Base-by-base conservation (phyloP, 1,140 invertebrate species). In the Scaptomyza graminum region DNA sequence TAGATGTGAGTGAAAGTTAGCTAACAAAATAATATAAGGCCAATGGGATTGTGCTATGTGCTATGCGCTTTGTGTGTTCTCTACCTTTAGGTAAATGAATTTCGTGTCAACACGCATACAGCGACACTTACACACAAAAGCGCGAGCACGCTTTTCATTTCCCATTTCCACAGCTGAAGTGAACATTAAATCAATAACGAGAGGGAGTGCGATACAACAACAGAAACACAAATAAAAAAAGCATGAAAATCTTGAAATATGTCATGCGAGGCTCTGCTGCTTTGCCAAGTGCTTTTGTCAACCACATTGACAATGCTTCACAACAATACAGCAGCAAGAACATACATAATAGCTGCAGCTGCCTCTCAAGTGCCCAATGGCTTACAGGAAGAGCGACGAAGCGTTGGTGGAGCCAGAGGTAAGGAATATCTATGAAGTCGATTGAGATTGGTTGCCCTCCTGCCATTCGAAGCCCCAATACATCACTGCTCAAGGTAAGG, bases 131-230 rank as follows among this genome's bases (percentile, higher is more conserved):
- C 47, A 60, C 61, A 72, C 61, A 79, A 64, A 64, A 43, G 39
- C 43, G 55, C 55, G 47, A 50, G 64, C 72, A 71, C 50, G 68
- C 60, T 70, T 70, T 60, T 59, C 52, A 65, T 55, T 68, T 49
- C 44, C 56, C 65, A 68, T 51, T 59, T 60, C 41, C 70, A 67
- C 66, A 60, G 61, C 66, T 82, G 68, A 64, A 79, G 71, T 79
- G 62, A 88, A 88, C 83, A 82, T 87, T 87, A 88, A 87, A 87
- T 87, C 83, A 83, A 88, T 87, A 88, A 81, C 37, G 12, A 41
- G 37, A 41, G 37, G 12, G 37, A 41, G 12, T n/a, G 37, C 11
- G 37, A 39, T 57, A 67, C 63, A 63, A 62, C 46, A 80, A 76
- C 65, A 57, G 49, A 18, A 57, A n/a, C 13, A 15, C 18, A 34